Conservation (phyloP, 53 echinoderm and acorn worm genomes). For the Astropecten irregularis region DNA sequence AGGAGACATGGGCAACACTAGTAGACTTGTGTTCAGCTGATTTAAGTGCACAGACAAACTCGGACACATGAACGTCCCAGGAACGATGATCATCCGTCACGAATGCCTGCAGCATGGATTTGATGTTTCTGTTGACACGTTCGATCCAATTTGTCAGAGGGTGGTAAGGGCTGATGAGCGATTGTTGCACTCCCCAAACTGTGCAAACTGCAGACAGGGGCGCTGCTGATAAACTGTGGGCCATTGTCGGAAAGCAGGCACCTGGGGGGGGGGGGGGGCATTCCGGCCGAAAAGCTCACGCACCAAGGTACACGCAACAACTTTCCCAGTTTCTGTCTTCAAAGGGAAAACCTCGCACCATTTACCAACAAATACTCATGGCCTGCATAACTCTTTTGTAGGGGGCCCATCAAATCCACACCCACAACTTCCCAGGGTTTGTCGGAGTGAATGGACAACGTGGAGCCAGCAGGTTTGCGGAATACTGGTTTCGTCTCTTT, state of each 20-base stretch:
- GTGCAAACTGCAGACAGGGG: slow-evolving; percentile 42
- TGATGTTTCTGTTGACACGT: slow-evolving; percentile 61
- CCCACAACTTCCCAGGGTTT: slow-evolving; percentile 53
- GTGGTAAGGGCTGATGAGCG: slow-evolving; percentile 50
- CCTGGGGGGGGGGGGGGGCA: slow-evolving; percentile 43
- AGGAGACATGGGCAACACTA: slow-evolving; percentile 22
- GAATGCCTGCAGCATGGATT: slow-evolving; percentile 58
- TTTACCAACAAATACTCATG: slow-evolving; percentile 33
- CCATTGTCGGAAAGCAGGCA: slow-evolving; percentile 68
- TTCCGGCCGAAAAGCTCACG: slow-evolving; percentile 57
- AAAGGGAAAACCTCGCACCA: slow-evolving; percentile 43
- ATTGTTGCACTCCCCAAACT: slow-evolving; percentile 51
- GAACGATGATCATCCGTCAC: slow-evolving; percentile 35
- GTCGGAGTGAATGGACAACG: slow-evolving; percentile 25
- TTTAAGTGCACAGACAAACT: slow-evolving; percentile 41
- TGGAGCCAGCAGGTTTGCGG: slow-evolving; percentile 50
- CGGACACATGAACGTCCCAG: slow-evolving; percentile 51
- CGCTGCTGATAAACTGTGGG: slow-evolving; percentile 50
- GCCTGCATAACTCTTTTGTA: slow-evolving; percentile 40
- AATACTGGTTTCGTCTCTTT: slow-evolving; percentile 55
- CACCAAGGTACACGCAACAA: slow-evolving; percentile 39
- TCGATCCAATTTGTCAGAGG: slow-evolving; percentile 71
- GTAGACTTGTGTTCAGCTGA: slow-evolving; percentile 20
- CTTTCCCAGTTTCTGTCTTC: slow-evolving; percentile 31
- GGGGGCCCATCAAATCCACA: slow-evolving; percentile 54